Conservation (phyloP, 2,113 vertebrate genomes). For the Sardina pilchardus region DNA sequence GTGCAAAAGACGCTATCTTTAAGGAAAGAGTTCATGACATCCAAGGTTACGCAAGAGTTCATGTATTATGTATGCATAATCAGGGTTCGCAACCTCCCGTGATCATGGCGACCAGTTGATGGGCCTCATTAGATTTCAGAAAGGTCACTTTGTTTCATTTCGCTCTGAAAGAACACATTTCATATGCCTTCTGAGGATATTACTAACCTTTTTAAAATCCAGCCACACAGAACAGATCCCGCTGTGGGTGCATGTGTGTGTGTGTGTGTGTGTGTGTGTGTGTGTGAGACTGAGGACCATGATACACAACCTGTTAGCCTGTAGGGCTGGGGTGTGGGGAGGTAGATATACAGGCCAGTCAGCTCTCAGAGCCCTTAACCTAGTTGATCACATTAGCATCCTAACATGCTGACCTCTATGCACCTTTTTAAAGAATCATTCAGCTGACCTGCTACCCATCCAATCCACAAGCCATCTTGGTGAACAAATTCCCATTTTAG, state of each 20-base stretch:
- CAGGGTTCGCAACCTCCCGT: slow-evolving; percentile 45
- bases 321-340: background rate
- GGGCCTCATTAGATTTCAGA: slow-evolving; percentile 49
- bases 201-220: slow-evolving; percentile 46
- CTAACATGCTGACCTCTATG: background rate
- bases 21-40: background rate
- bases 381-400: background rate
- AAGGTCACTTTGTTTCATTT: slow-evolving; percentile 45
- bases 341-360: background rate
- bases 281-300: background rate
- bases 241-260: slow-evolving; percentile 15
- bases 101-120: slow-evolving; percentile 48
- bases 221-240: slow-evolving; percentile 15
- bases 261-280: background rate
- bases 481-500: background rate
- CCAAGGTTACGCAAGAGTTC: slow-evolving; percentile 15
- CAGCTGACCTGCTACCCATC: background rate
- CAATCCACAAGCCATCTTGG: background rate
- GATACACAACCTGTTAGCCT: background rate
- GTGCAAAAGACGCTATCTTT: background rate
- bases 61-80: slow-evolving; percentile 49
- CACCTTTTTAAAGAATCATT: background rate
- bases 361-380: background rate
- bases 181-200: slow-evolving; percentile 44
- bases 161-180: slow-evolving; percentile 38